Percentiles rank a stretch among this genome's conserved stretches.
phyloP scores from a whole-genome alignment of 2,888 invertebrate species.

The Pachliopta kotzebuea region DNA sequence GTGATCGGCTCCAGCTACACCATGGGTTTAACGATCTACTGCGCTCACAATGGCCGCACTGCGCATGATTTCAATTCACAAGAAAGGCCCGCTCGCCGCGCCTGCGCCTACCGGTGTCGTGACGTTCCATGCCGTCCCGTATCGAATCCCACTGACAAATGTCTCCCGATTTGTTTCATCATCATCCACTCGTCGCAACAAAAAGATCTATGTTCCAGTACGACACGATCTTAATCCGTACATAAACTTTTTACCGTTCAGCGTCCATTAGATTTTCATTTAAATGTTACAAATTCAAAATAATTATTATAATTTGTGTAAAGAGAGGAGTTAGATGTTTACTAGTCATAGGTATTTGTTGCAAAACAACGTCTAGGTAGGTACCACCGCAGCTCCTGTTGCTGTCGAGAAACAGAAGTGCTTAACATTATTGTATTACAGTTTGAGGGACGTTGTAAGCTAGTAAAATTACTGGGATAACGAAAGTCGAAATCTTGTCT shows the following conservation, averaged over 20 bases:
- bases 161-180: constrained; percentile 35
- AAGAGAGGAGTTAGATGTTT: no score
- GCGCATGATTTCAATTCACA: constrained; percentile 26
- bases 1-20: constrained; percentile 3
- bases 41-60: constrained; percentile 16
- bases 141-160: constrained; percentile 48
- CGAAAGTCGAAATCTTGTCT: no score
- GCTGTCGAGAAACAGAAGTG: no score
- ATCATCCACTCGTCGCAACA: constrained; percentile 31
- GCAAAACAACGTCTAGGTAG: no score
- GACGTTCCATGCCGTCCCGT: constrained; percentile 36
- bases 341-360: no score
- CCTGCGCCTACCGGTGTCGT: constrained; percentile 28
- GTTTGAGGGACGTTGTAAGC: no score
- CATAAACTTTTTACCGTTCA: constrained; percentile 1
- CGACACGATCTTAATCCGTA: constrained; percentile 27
- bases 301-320: no score
- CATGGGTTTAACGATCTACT: constrained; percentile 16
- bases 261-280: constrained; percentile 1
- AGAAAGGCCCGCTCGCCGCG: constrained; percentile 24
- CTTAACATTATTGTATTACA: no score
- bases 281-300: not conserved
- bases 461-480: no score
- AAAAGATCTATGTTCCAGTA: constrained; percentile 26
- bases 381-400: no score